Evolutionary conservation across 2,797 vertebrate genomes (phyloP).

Genomic region (Cossypha niveicapilla): DNA sequence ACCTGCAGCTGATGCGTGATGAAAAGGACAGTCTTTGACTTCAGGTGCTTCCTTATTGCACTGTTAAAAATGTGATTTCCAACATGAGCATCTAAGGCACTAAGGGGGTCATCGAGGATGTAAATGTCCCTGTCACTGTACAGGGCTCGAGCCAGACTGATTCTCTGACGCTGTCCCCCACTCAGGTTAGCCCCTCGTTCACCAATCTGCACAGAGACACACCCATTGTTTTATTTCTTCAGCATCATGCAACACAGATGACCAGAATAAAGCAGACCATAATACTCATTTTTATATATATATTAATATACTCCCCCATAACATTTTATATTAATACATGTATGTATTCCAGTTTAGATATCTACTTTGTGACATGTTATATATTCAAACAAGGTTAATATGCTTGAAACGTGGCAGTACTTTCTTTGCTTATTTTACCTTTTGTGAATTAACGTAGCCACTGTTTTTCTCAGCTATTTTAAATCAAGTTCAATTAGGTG

Average conservation of each 20-base stretch:
- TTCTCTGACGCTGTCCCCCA: constrained; percentile 89
- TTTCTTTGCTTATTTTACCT: background rate
- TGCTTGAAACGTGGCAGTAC: background rate
- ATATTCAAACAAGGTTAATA: background rate
- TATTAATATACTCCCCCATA: fast-evolving
- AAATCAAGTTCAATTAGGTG: background rate
- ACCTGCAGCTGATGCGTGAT: constrained; percentile 94
- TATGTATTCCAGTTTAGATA: background rate
- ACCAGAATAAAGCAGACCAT: background rate
- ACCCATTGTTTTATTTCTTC: background rate
- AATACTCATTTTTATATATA: background rate
- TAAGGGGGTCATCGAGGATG: constrained; percentile 90
- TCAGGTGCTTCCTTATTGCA: constrained; percentile 86
- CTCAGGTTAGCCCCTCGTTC: constrained; percentile 90
- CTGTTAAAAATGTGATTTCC: constrained; percentile 92
- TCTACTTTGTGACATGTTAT: background rate
- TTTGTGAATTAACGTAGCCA: background rate
- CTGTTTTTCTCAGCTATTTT: background rate
- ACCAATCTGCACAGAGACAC: constrained; percentile 79
- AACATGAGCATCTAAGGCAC: constrained; percentile 90
- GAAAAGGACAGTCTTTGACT: constrained; percentile 87
- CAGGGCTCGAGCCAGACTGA: constrained; percentile 89
- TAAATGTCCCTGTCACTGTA: constrained; percentile 89
- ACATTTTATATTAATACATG: background rate
- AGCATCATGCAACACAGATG: background rate